Percentiles rank a stretch among this genome's conserved stretches.
Conservation (phyloP, 2,797 vertebrate species). For the Poecilia picta region DNA sequence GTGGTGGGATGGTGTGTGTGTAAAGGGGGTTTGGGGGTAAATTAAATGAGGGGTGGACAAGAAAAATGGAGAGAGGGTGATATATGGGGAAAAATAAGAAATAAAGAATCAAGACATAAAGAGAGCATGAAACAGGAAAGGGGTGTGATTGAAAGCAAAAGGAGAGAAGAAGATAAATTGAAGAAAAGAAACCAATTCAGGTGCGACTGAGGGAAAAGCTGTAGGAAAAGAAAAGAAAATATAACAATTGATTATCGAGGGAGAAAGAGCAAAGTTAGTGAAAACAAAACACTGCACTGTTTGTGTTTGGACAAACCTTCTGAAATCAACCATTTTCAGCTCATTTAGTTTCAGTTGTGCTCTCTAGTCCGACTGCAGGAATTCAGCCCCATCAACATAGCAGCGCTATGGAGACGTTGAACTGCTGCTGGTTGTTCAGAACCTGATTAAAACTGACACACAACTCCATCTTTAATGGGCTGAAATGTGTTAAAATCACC, state of each 20-base stretch:
- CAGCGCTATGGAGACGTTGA: neutral
- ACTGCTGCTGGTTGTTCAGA: neutral
- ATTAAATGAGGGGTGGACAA: conserved; percentile 45
- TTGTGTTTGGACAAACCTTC: neutral
- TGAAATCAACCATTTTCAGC: neutral
- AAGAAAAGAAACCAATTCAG: conserved; percentile 2
- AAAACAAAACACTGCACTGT: neutral
- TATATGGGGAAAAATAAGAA: conserved; percentile 47
- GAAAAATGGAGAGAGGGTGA: conserved; percentile 27
- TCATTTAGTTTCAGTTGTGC: neutral
- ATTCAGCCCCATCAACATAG: neutral
- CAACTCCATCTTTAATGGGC: neutral
- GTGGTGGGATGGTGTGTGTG: neutral
- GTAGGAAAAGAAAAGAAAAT: conserved; percentile 8
- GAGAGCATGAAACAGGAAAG: neutral
- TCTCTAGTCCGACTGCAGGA: neutral
- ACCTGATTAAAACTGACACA: neutral
- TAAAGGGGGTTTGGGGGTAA: conserved; percentile 1
- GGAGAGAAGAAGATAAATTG: conserved; percentile 16
- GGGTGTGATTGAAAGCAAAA: conserved; percentile 33
- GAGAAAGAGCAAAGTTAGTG: neutral
- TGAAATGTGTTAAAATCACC: neutral
- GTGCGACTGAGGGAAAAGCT: neutral
- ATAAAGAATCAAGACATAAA: conserved; percentile 51
- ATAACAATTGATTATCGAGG: conserved; percentile 5